Percentiles rank a stretch among this genome's conserved stretches.
Conservation (phyloP, 1,140 invertebrate species). For the Hypsibius dujardini region DNA sequence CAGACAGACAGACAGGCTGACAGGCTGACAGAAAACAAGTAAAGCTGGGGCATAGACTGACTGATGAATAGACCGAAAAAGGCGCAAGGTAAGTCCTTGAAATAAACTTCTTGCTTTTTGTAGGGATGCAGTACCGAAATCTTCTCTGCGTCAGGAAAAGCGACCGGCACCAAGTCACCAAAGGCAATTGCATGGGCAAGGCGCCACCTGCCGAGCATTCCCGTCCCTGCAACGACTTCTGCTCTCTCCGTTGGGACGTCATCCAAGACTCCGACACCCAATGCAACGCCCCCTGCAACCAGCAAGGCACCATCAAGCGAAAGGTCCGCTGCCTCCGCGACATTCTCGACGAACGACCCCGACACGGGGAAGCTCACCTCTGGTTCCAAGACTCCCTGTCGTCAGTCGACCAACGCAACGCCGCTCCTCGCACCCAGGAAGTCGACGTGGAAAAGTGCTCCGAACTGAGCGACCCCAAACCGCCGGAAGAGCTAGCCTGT, state of each 20-base stretch:
- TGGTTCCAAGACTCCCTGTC: constrained; percentile 34
- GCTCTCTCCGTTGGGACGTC: constrained; percentile 26
- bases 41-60: too few species aligned
- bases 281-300: constrained; percentile 36
- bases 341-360: constrained; percentile 35
- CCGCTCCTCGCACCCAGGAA: constrained; percentile 25
- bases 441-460: constrained; percentile 37
- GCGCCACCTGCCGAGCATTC: constrained; percentile 20
- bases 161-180: constrained; percentile 24
- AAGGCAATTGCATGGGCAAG: constrained; percentile 24
- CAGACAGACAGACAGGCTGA: too few species aligned
- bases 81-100: too few species aligned
- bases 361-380: constrained; percentile 34
- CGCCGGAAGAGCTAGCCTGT: constrained; percentile 41
- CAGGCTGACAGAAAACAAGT: too few species aligned
- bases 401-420: constrained; percentile 36
- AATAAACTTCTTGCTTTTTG: too few species aligned
- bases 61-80: too few species aligned
- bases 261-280: constrained; percentile 30
- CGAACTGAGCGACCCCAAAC: constrained; percentile 35
- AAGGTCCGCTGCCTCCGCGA: constrained; percentile 43
- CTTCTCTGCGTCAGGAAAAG: constrained; percentile 27
- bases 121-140: constrained; percentile 28
- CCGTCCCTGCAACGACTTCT: constrained; percentile 24
- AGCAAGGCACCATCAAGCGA: constrained; percentile 33